Evolutionary conservation across 1,140 invertebrate genomes (phyloP), one percentile per base, ranked within the genome.

Genomic region (Aleiodes sp.): DNA sequence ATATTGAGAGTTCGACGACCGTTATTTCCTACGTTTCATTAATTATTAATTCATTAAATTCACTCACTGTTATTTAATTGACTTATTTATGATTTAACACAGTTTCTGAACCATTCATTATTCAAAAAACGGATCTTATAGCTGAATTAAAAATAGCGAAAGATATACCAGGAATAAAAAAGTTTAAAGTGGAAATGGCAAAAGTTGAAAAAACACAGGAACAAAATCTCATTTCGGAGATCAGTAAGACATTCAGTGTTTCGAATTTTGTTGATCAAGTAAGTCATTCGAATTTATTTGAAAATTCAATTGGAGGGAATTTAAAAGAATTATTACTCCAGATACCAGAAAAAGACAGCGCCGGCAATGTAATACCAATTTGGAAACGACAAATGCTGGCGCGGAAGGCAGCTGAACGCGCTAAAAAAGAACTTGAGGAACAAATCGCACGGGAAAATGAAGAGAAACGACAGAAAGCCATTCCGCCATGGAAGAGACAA

Each of bases 311-410:
- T 16, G 8, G 16, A 26, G 52, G 29, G 7, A 28, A 60, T 46
- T 33, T 39, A 4, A 43, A 19, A 21, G 26, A 65, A 41, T 64
- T 71, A 10, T 67, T 73, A 79, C 73, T 79, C 39, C 86, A 97
- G 94, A 93, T 98, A 72, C 95, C 96, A 1, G 94, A 96, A 75
- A 92, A 91, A 63, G 96, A 98, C 79, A 90, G 91, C 37, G 90
- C 93, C n/a, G 96, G 96, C 10, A 94, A 94, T 75, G 85, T 91
- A 16, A 97, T 98, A 78, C 96, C 96, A 9, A 92, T 92, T 16
- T 98, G 96, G 96, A 97, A 97, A 82, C 86, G 96, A 21, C 95
- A 98, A 85, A 96, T 98, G 94, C 78, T 98, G 80, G 96, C 96
- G 0, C 92, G 95, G 76, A 95, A 97, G 82, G 94, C 94, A 0